Percentiles rank a stretch among this genome's conserved stretches.
Conservation (phyloP, 2,113 vertebrate genomes). For the Brachypteracias leptosomus region DNA sequence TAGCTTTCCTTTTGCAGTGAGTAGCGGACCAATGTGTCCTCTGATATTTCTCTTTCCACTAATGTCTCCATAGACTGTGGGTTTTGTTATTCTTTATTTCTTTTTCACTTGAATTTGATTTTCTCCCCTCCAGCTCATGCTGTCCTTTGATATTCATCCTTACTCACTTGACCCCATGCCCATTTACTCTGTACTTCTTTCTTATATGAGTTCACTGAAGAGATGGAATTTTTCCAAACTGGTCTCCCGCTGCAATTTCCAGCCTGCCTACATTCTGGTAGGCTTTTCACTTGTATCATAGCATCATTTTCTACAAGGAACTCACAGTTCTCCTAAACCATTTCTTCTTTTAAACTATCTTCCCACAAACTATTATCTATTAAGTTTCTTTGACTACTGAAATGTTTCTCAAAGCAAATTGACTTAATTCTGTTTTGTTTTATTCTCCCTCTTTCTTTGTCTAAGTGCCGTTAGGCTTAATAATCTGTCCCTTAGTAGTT, state of each 20-base stretch:
- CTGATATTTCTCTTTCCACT: not conserved
- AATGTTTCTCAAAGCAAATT: not conserved
- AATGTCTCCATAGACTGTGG: not conserved
- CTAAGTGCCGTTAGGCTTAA: not conserved
- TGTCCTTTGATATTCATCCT: slow-evolving; percentile 25
- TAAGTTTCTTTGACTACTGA: not conserved
- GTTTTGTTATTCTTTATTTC: not conserved
- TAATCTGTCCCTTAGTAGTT: not conserved
- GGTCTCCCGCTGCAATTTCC: not conserved
- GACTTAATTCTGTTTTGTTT: not conserved
- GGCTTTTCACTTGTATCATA: not conserved
- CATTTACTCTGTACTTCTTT: not conserved
- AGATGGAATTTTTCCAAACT: not conserved
- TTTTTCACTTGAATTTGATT: slow-evolving; percentile 4
- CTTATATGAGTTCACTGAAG: not conserved
- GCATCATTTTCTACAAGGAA: not conserved
- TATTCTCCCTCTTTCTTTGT: not conserved
- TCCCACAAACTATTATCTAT: not conserved
- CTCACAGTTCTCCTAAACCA: not conserved
- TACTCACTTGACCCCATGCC: not conserved
- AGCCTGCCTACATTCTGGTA: not conserved
- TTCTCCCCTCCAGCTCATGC: not conserved
- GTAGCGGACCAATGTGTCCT: not conserved
- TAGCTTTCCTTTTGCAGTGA: not conserved
- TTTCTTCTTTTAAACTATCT: not conserved